phyloP scores from a whole-genome alignment of 2,888 invertebrate genomes.

The Pyrgus malvae region DNA sequence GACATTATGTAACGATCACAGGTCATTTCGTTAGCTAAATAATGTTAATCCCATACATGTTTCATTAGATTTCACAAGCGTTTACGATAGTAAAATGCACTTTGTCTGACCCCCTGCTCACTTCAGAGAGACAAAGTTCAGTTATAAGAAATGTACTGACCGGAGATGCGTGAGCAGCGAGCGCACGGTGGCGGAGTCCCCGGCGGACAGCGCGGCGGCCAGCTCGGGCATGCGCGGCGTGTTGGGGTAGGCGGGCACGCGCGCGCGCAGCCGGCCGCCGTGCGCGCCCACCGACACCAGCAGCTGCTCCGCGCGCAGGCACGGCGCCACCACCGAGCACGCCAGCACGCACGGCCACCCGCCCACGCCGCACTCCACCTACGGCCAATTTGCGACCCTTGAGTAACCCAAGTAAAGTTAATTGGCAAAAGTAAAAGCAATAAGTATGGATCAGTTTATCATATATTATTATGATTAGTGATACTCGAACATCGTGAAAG shows the following conservation, averaged over 20 bases:
- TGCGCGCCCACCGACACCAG: slow-evolving; percentile 97
- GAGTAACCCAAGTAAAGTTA: too few species aligned
- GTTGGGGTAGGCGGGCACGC: slow-evolving; percentile 94
- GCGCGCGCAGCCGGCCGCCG: slow-evolving; percentile 94
- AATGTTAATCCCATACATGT: too few species aligned
- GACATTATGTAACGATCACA: too few species aligned
- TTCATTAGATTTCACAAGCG: too few species aligned
- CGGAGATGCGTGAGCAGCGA: slow-evolving; percentile 72
- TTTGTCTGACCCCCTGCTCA: too few species aligned
- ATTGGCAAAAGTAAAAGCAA: too few species aligned
- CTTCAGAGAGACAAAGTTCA: too few species aligned
- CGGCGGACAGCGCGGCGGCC: slow-evolving; percentile 85
- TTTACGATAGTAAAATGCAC: too few species aligned
- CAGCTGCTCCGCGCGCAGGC: slow-evolving; percentile 94
- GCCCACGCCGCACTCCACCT: slow-evolving; percentile 88
- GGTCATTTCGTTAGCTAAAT: too few species aligned
- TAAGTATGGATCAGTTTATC: too few species aligned
- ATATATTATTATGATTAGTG: too few species aligned
- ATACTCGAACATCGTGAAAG: too few species aligned
- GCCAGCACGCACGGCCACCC: slow-evolving; percentile 97
- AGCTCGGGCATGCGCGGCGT: slow-evolving; percentile 91
- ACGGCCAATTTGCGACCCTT: not conserved
- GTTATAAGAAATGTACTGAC: slow-evolving; percentile 50
- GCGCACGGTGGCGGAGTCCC: slow-evolving; percentile 51
- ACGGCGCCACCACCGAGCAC: slow-evolving; percentile 93